Evolutionary conservation across 2,113 vertebrate species (phyloP).

Genomic region (Sturnus vulgaris): DNA sequence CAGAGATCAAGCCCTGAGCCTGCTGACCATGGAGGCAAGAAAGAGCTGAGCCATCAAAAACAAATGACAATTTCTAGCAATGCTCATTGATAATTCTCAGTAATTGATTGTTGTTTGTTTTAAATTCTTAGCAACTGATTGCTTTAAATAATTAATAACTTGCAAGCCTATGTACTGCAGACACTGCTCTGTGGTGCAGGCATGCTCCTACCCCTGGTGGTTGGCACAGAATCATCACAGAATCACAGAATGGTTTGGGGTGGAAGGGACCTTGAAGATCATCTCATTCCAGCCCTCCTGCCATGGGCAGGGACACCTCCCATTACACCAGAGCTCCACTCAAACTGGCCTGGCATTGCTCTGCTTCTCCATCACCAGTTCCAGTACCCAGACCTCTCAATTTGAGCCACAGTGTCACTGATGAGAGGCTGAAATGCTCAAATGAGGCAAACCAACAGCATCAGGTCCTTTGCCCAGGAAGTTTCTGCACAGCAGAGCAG

Average conservation of each 20-base stretch:
- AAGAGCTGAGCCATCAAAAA: neutral
- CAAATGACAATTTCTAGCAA: neutral
- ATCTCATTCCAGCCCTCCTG: neutral
- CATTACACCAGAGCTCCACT: neutral
- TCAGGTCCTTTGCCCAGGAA: neutral
- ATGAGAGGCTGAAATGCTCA: neutral
- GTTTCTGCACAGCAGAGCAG: neutral
- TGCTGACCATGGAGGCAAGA: neutral
- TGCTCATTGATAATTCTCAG: neutral
- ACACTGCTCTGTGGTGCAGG: neutral
- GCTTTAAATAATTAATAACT: neutral
- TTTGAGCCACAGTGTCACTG: neutral
- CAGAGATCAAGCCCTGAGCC: neutral
- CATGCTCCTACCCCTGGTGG: neutral
- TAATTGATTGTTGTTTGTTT: neutral
- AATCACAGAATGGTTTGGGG: neutral
- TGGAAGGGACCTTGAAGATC: neutral
- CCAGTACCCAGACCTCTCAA: neutral
- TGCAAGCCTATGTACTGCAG: neutral
- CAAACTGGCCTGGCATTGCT: neutral
- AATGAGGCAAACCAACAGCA: neutral
- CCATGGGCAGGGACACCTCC: neutral
- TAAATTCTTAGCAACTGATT: neutral
- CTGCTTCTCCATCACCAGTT: neutral
- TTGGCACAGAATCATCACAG: neutral